These are phyloP conservation scores for Aspidiotus destructor DNA, from an alignment of 2,888 invertebrate genomes.

Conservation along the genomic window DNA sequence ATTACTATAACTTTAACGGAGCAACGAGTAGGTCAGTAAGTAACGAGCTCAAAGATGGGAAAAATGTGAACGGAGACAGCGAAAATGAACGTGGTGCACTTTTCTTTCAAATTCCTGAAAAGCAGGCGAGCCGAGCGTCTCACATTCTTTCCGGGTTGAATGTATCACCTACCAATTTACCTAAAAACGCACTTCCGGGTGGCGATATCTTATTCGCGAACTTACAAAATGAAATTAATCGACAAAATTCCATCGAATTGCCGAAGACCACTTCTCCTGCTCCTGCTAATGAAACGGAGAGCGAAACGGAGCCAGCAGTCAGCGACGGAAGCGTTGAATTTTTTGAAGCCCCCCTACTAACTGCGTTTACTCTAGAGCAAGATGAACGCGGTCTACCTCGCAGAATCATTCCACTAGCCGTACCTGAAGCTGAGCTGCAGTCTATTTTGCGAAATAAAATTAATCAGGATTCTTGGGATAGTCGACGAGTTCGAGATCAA, in stretches of 20 bases:
- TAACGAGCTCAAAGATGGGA: background rate
- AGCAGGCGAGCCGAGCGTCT: background rate
- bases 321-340: slow-evolving; percentile 56
- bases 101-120: slow-evolving; percentile 22
- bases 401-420: slow-evolving; percentile 44
- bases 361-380: slow-evolving; percentile 76
- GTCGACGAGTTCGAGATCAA: slow-evolving; percentile 14
- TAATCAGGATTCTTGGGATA: background rate
- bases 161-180: background rate
- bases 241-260: background rate
- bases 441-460: slow-evolving; percentile 20
- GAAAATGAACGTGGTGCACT: slow-evolving; percentile 24
- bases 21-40: background rate
- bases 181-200: slow-evolving; percentile 6
- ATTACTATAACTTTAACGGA: slow-evolving; percentile 12
- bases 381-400: slow-evolving; percentile 69
- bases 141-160: slow-evolving; percentile 14
- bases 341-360: slow-evolving; percentile 68
- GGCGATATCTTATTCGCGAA: slow-evolving; percentile 4
- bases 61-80: background rate
- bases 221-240: slow-evolving; percentile 15
- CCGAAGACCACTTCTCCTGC: background rate
- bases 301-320: background rate
- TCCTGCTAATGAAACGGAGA: background rate
- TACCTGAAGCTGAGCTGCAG: slow-evolving; percentile 7